phyloP scores from a whole-genome alignment of 2,888 invertebrate genomes.

The Anthophora plumipes region DNA sequence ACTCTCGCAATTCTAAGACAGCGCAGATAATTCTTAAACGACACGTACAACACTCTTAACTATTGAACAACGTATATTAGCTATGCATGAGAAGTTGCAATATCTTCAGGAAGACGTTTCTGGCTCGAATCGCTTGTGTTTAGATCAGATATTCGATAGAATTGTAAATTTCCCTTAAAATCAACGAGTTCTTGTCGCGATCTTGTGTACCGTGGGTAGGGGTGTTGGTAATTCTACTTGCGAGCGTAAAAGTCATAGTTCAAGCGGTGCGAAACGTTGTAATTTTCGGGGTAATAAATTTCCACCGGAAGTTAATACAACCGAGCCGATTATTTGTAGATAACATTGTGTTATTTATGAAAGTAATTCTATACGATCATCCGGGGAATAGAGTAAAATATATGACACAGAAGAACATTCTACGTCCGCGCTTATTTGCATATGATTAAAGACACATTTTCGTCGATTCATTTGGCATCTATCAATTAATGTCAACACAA shows the following conservation, averaged over 20 bases:
- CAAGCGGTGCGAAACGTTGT: background rate
- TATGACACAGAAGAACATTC: background rate
- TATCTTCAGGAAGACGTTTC: background rate
- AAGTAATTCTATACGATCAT: too few species aligned
- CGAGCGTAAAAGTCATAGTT: background rate
- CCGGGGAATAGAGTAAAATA: too few species aligned
- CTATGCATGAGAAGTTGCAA: background rate
- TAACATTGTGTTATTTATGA: too few species aligned
- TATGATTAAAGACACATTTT: background rate
- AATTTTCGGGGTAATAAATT: background rate
- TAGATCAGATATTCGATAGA: background rate
- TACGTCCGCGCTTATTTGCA: background rate
- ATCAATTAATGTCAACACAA: conserved; percentile 19
- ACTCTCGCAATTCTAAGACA: too few species aligned
- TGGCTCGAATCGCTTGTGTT: background rate
- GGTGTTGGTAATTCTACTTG: background rate
- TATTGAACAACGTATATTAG: conserved; percentile 21
- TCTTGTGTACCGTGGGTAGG: background rate
- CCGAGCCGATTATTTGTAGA: too few species aligned
- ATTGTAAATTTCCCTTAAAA: background rate
- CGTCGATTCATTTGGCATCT: background rate
- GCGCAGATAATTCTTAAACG: too few species aligned
- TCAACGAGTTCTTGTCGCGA: background rate
- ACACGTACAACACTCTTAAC: too few species aligned
- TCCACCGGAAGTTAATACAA: background rate